Base-by-base conservation (phyloP, 1,140 invertebrate genomes). In the Drosophila melanica region DNA sequence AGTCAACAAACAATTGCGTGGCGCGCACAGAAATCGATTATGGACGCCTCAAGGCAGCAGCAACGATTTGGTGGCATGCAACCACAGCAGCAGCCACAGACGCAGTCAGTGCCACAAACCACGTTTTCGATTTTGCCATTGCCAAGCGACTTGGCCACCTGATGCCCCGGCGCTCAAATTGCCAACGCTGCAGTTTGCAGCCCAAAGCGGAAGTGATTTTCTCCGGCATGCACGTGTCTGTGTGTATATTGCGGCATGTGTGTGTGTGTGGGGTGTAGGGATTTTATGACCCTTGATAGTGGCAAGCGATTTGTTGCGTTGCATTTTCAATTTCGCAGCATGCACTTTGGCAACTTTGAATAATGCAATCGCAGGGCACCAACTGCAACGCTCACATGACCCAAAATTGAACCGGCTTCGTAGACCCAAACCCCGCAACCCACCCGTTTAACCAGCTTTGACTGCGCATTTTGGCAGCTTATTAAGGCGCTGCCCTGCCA, bases 241-340 rank as follows among this genome's bases (percentile, higher is more conserved):
- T 57, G 14, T 39, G 45, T 23, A 45, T 55, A 33, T 50, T 33
- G 51, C 60, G 12, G 11, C 33, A 42, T 42, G 44, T 47, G 57
- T 59, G 44, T 58, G 20, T 55, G 54, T 60, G 11, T 47, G 30
- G 55, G 16, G 45, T 51, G 44, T 14, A 35, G 35, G 75, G 70
- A 81, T 87, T 86, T 86, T 86, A 86, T 86, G 82, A 86, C 82
- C 82, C 82, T 87, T 86, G 82, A 86, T 86, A 82, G 82, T 86
- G 75, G 82, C 82, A 82, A 79, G 82, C 82, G 82, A 86, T 86
- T 86, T 86, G 82, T 86, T 87, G 82, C 82, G 82, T 79, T 87
- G 82, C 82, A 86, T 86, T 86, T 86, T 86, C 82, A 86, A 86
- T 86, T 86, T 86, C 42, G 82, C 75, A 79, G 60, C 68, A 64